Evolutionary conservation across 1,140 invertebrate genomes (phyloP).

Genomic region (Cyrtorhinus lividipennis): DNA sequence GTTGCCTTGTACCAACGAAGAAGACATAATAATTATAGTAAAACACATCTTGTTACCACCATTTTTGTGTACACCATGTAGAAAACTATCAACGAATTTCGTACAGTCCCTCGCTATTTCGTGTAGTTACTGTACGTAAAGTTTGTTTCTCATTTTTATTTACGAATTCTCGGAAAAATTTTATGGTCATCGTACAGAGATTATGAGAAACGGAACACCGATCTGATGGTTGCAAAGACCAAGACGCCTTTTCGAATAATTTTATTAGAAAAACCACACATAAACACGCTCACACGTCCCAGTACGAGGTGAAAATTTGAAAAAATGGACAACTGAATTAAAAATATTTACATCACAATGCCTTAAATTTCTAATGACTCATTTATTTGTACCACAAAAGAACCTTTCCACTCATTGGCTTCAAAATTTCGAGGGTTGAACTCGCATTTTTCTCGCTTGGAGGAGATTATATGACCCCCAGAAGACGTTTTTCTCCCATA

Average conservation of each 20-base stretch:
- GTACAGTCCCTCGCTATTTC: no score
- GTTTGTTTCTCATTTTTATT: no score
- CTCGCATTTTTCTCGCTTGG: constrained; percentile 36
- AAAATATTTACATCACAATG: neutral
- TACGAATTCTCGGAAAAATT: no score
- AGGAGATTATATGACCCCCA: constrained; percentile 73
- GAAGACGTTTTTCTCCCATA: constrained; percentile 52
- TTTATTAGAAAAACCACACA: neutral
- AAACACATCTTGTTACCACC: no score
- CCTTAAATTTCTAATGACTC: neutral
- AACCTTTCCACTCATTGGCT: neutral
- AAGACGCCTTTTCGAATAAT: neutral
- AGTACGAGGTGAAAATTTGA: neutral
- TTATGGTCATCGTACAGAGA: no score
- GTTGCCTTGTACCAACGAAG: no score
- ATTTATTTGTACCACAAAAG: neutral
- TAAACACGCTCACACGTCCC: neutral
- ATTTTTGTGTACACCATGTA: no score
- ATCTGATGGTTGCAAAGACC: no score
- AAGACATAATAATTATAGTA: no score
- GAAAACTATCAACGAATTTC: no score
- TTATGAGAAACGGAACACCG: no score
- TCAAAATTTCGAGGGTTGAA: constrained; percentile 19
- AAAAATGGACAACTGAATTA: neutral
- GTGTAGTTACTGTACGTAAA: no score